Evolutionary conservation across 2,113 vertebrate species (phyloP).

Genomic region (Nipponia nippon): DNA sequence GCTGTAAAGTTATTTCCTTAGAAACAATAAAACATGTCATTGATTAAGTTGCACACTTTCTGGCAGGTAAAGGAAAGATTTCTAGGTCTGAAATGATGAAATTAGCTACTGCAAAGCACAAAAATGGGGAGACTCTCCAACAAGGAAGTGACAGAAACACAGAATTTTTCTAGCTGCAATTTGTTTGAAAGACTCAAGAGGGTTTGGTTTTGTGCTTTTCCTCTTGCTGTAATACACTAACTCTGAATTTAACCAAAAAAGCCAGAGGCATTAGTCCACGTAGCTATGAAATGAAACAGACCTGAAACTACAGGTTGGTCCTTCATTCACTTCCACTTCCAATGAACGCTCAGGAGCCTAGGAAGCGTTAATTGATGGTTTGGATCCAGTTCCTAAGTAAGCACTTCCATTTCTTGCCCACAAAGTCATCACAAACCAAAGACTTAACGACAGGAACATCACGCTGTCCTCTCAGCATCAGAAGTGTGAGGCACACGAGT

Average conservation of each 20-base stretch:
- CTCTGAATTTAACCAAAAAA: neutral
- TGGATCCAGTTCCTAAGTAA: neutral
- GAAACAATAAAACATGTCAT: conserved; percentile 1
- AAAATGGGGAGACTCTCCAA: neutral
- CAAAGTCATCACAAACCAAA: neutral
- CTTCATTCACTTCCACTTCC: neutral
- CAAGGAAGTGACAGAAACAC: neutral
- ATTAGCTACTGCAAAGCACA: neutral
- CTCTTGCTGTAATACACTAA: neutral
- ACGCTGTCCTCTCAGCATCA: neutral
- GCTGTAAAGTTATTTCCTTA: conserved; percentile 92
- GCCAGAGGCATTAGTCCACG: neutral
- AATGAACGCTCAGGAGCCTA: neutral
- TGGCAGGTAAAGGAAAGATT: neutral
- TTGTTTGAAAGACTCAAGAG: neutral
- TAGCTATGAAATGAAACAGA: neutral
- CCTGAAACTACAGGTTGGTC: neutral
- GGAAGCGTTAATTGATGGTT: neutral
- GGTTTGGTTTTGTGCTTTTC: neutral
- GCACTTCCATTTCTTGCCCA: neutral
- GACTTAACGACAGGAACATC: neutral
- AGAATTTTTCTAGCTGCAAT: neutral
- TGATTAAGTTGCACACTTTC: neutral
- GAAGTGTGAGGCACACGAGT: neutral
- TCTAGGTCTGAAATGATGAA: neutral